A percentile compares a stretch with the other conserved stretches of the same genome.
These are phyloP conservation scores for Patella ulyssiponensis DNA, from an alignment of 2,888 invertebrate species.

Conservation along the genomic window DNA sequence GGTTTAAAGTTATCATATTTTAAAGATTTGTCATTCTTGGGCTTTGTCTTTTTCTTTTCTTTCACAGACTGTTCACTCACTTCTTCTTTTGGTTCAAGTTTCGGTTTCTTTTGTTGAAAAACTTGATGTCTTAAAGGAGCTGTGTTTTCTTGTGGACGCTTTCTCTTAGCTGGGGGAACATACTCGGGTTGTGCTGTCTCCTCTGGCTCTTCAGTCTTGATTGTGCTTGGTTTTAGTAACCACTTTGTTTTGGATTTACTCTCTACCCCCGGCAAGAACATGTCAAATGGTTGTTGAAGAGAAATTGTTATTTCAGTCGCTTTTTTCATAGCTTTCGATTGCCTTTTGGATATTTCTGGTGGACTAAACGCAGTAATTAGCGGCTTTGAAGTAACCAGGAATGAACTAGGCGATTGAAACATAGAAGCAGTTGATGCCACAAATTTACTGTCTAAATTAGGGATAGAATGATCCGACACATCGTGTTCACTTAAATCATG, in stretches of 20 bases:
- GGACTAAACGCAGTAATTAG: not conserved
- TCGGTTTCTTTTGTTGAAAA: not conserved
- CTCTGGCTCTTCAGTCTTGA: not conserved
- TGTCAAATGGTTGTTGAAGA: not conserved
- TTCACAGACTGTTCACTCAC: no score
- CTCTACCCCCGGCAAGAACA: not conserved
- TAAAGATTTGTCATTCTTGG: not conserved
- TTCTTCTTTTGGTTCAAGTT: not conserved
- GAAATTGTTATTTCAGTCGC: not conserved
- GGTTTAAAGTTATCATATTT: conserved; percentile 3
- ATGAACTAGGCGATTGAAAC: not conserved
- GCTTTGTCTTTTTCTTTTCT: no score
- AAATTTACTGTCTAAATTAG: not conserved
- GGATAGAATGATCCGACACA: not conserved
- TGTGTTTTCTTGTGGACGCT: not conserved
- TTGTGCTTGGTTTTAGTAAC: conserved; percentile 1
- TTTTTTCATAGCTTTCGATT: not conserved
- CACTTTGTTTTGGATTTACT: not conserved
- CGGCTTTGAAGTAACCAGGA: not conserved
- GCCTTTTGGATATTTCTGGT: not conserved
- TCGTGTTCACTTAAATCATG: not conserved
- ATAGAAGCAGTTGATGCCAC: not conserved
- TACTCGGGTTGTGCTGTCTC: not conserved
- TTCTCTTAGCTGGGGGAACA: not conserved
- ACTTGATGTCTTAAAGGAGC: not conserved